phyloP scores from a whole-genome alignment of 2,888 invertebrate species.

The Chrysodeixis includens region DNA sequence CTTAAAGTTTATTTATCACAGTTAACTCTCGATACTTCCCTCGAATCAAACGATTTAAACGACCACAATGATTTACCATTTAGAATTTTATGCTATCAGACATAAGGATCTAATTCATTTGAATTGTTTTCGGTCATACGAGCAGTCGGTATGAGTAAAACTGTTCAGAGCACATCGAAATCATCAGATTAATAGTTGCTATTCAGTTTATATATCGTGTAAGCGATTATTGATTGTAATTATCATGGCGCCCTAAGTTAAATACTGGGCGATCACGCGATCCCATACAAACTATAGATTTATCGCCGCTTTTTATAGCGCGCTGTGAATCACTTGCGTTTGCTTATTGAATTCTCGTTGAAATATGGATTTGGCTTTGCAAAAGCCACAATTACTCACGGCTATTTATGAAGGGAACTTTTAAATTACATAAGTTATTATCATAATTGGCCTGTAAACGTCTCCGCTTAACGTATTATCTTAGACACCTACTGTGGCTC shows the following conservation, averaged over 20 bases:
- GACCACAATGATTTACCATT: slow-evolving; percentile 23
- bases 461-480: background rate
- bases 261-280: slow-evolving; percentile 79
- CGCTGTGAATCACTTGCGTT: slow-evolving; percentile 47
- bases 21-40: slow-evolving; percentile 68
- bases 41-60: slow-evolving; percentile 54
- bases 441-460: background rate
- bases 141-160: slow-evolving; percentile 33
- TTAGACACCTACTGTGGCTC: slow-evolving; percentile 4
- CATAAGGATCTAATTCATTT: slow-evolving; percentile 41
- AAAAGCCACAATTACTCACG: slow-evolving; percentile 44
- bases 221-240: slow-evolving; percentile 85
- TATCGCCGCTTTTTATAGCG: slow-evolving; percentile 65
- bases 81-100: slow-evolving; percentile 22
- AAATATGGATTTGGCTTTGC: slow-evolving; percentile 51
- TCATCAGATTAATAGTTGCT: slow-evolving; percentile 75
- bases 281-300: slow-evolving; percentile 65
- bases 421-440: slow-evolving; percentile 22
- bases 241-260: slow-evolving; percentile 81
- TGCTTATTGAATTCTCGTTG: slow-evolving; percentile 54
- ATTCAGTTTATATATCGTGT: slow-evolving; percentile 72
- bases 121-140: slow-evolving; percentile 14
- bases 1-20: slow-evolving; percentile 80
- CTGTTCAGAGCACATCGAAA: slow-evolving; percentile 56
- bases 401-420: slow-evolving; percentile 33